A percentile compares a stretch with the other conserved stretches of the same genome.
phyloP scores from a whole-genome alignment of 2,888 invertebrate species.

The Sympetrum striolatum region DNA sequence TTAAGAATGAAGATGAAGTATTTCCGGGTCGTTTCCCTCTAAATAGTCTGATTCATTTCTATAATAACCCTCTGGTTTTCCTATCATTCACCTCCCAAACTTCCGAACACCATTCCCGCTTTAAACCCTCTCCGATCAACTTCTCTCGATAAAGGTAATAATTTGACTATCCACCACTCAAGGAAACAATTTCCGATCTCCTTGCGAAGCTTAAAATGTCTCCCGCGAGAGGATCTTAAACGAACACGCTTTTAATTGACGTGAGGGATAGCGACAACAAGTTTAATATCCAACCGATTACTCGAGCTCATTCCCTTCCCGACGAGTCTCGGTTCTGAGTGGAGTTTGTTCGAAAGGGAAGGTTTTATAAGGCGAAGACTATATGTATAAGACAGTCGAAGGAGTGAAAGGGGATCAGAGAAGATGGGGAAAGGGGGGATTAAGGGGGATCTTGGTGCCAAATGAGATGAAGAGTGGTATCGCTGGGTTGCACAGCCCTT shows the following conservation, averaged over 20 bases:
- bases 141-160: no score
- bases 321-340: neutral
- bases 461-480: slow-evolving; percentile 36
- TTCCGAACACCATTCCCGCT: no score
- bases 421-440: neutral
- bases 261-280: neutral
- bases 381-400: neutral
- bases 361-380: neutral
- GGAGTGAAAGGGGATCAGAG: neutral
- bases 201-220: no score
- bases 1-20: no score
- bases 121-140: no score
- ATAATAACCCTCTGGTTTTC: no score
- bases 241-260: neutral
- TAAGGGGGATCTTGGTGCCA: slow-evolving; percentile 29
- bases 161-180: no score
- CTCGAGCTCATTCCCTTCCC: neutral
- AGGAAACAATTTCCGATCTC: no score
- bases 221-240: no score
- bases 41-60: no score
- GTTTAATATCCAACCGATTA: neutral
- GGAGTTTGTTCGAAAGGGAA: neutral
- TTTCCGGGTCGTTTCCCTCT: no score
- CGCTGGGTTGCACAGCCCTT: neutral
- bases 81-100: no score